Base-by-base conservation (phyloP, 1,140 invertebrate genomes). In the Sinonovacula constricta region DNA sequence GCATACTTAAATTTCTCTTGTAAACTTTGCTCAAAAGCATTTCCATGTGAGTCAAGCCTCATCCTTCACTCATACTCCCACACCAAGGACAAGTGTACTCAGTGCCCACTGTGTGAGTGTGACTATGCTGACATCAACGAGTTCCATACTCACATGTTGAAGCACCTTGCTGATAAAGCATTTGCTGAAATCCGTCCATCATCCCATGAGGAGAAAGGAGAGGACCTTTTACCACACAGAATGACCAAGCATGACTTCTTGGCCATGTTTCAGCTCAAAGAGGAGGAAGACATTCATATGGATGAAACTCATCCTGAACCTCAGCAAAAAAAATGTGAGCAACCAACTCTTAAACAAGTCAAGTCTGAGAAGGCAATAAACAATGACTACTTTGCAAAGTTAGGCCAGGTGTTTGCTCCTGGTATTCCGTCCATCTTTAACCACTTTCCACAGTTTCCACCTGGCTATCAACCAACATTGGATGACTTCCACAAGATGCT, bases 231-330 rank as follows among this genome's bases (percentile, higher is more conserved):
- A 26, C 81, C 80, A 22, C 79, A 86, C n/a, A 54, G 57, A 14
- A 80, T 86, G 30, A 45, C 72, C 18, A 93, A 95, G 54, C 94
- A 95, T 36, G 94, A 96, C 59, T 97, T 97, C 86, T 95, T 97
- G 79, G 94, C 94, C 0, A 93, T 95, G 33, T 91, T 97, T 15
- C 94, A 96, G 83, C 91, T 97, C 0, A 94, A 94, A 59, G 86
- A 85, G 33, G 88, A 86, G 26, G 80, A 81, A 30, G 62, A 75
- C 18, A 59, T 7, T 45, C 39, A 62, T 12, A 69, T 68, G 15
- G 78, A 83, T 34, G 34, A 67, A 36, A 76, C 56, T n/a, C 39
- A 10, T 12, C 67, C 63, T 12, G 49, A 34, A 36, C 57, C 66
- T 70, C 69, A 77, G 18, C 65, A 80, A 24, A 79, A 69, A 49